Evolutionary conservation across 2,797 vertebrate species (phyloP), one percentile per base, ranked within the genome.

Genomic region (Muscicapa comitata): DNA sequence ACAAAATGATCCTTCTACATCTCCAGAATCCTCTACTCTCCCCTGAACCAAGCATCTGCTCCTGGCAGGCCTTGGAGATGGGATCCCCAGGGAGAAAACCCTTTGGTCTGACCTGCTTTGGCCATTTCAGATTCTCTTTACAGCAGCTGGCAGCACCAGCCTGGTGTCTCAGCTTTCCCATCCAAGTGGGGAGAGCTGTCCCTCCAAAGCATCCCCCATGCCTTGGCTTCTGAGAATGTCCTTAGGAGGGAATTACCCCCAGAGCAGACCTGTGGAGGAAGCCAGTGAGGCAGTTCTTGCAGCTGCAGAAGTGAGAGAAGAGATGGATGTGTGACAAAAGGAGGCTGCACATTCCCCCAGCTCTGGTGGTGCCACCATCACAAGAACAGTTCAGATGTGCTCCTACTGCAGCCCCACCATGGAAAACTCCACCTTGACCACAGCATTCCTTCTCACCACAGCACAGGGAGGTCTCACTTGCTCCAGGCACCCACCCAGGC

Each of bases 221-320:
- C 17, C 21, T 9, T 45, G 28, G 24, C 14, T 42, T 15, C 51
- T 50, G 11, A 29, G 33, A 17, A 23, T 3, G 5, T 13, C 67
- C 58, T 61, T 28, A 57, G 48, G 31, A 62, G 13, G 15, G 13
- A 20, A 4, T 57, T 50, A 12, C 7, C 26, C 43, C 11, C 23
- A 17, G 48, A 62, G 33, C 14, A 73, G 59, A 12, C 0, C 1
- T 0, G 0, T 18, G 33, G n/a, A 55, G 40, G 23, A 76, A 65
- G n/a, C 11, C 63, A 23, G 24, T 11, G 28, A 33, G 9, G 19
- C 53, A 59, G 33, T 6, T 21, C 45, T 25, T 74, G 54, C 40
- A 25, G 6, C 24, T 76, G 35, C 51, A 40, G 40, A 24, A n/a
- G 43, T 40, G 18, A 50, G 18, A n/a, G 20, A 17, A 40, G 38